Base-by-base conservation (phyloP, 1,140 invertebrate species). In the Drosophila rhopaloa region DNA sequence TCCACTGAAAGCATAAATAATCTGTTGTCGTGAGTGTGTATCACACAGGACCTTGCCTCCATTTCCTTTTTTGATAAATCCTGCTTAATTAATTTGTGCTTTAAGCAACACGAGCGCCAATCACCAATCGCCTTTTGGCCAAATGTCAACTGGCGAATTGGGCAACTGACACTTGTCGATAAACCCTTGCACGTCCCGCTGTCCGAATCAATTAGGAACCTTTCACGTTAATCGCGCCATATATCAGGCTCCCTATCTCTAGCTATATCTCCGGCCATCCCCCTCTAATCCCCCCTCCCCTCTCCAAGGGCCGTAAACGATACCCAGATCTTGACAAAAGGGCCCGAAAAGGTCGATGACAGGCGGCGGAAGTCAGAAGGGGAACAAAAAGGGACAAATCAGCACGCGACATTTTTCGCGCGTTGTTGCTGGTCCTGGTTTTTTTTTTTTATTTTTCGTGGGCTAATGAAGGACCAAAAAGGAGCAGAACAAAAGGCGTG, bases 201-300 rank as follows among this genome's bases (percentile, higher is more conserved):
- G 50, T 53, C 24, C 40, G 16, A 78, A 86, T 86, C 83, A 88
- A 86, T 88, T 86, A 83, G 66, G 84, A 65, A 66, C 84, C 84
- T 84, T 89, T 75, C 74, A 78, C 80, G 84, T 79, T 89, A 90
- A 89, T 89, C 81, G 84, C 81, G 60, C 74, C 84, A 90, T 89
- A 89, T 76, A 89, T 89, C 83, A 86, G 54, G 68, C 63, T 46
- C 50, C 56, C 9, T 24, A 10, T 37, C n/a, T 32, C 27, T n/a
- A 29, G 3, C 29, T 24, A 40, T 43, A n/a, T 9, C 14, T 13
- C 27, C 10, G 6, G 51, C 19, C 8, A 38, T 62, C 29, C 48
- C 48, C n/a, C 48, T 35, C 48, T 51, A 66, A 66, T 40, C 56
- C 62, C 54, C 14, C 32, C 14, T 4, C 19, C 46, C 46, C 46